Percentiles rank a stretch among this genome's conserved stretches.
Evolutionary conservation across 2,888 invertebrate species (phyloP).

Genomic region (Endotricha flammealis): DNA sequence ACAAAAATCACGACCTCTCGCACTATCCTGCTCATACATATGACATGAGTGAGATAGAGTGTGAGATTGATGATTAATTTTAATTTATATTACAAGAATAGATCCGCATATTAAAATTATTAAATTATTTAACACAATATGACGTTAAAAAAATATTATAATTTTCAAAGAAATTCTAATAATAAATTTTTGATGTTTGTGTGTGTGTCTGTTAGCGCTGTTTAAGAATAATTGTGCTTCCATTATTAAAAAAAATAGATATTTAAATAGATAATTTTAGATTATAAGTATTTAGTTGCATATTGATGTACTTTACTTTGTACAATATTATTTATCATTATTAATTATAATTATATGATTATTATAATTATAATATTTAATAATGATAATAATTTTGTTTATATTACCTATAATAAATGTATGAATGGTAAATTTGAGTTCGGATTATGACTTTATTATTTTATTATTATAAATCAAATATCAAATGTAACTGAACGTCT

Average conservation of each 20-base stretch:
- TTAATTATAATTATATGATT: not conserved
- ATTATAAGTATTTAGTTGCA: conserved; percentile 20
- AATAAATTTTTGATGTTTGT: conserved; percentile 10
- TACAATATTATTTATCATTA: not conserved
- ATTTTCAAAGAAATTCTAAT: conserved; percentile 3
- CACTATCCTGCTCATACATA: no score
- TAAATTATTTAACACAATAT: not conserved
- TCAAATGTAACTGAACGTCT: conserved; percentile 3
- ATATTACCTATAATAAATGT: not conserved
- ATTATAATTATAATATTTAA: not conserved
- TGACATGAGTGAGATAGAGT: no score
- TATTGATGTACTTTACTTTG: conserved; percentile 19
- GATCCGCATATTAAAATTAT: not conserved
- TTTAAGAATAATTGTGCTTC: conserved; percentile 29
- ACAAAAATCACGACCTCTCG: no score
- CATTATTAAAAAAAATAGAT: conserved; percentile 24
- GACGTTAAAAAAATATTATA: not conserved
- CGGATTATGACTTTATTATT: conserved; percentile 4
- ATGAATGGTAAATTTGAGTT: not conserved
- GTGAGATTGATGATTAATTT: no score
- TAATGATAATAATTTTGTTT: not conserved
- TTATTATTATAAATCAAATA: conserved; percentile 10
- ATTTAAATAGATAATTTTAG: conserved; percentile 7
- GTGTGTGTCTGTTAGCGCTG: conserved; percentile 19
- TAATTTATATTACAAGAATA: no score